Percentiles rank a stretch among this genome's conserved stretches.
Evolutionary conservation across 2,888 invertebrate genomes (phyloP).

Genomic region (Ectemnius continuus): DNA sequence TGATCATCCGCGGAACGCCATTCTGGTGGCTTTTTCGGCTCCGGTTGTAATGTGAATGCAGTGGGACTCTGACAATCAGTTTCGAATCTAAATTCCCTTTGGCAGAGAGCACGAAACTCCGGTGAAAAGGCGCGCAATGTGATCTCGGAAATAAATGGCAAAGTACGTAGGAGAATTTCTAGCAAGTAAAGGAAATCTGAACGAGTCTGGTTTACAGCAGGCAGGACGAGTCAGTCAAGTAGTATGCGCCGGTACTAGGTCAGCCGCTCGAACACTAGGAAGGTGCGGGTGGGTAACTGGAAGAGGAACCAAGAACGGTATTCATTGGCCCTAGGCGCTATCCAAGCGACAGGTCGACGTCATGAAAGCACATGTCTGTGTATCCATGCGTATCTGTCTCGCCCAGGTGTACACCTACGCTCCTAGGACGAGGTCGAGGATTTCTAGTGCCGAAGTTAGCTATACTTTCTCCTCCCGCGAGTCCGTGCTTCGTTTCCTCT

Average conservation of each 20-base stretch:
- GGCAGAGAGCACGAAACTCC: too few relatives aligned
- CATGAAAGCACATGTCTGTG: not conserved
- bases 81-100: too few relatives aligned
- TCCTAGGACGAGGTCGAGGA: constrained; percentile 47
- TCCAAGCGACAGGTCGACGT: not conserved
- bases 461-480: constrained; percentile 53
- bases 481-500: constrained; percentile 49
- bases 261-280: not conserved
- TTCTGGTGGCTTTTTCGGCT: not conserved
- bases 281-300: not conserved
- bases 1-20: constrained; percentile 26
- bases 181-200: not conserved
- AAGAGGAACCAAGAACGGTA: not conserved
- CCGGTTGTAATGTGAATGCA: too few relatives aligned
- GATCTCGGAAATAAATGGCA: too few relatives aligned
- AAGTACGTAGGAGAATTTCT: not conserved
- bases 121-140: too few relatives aligned
- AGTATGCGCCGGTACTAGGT: not conserved
- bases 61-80: too few relatives aligned
- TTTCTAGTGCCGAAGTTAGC: constrained; percentile 51
- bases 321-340: not conserved
- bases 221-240: not conserved
- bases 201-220: not conserved
- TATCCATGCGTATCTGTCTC: not conserved
- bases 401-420: not conserved